Percentiles rank a stretch among this genome's conserved stretches.
phyloP scores from a whole-genome alignment of 2,888 invertebrate species.

The Tholera decimalis region DNA sequence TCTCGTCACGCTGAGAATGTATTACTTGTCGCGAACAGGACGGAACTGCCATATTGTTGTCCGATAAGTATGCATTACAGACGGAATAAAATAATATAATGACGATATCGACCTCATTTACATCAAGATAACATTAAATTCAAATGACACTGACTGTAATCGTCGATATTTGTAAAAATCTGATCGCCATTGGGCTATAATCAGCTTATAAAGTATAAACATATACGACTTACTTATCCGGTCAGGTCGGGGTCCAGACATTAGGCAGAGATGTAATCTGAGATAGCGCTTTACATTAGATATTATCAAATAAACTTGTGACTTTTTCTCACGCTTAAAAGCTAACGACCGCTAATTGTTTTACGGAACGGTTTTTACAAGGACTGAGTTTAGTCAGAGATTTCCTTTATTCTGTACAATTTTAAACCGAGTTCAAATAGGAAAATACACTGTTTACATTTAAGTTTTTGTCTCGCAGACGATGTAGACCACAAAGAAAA shows the following conservation, averaged over 20 bases:
- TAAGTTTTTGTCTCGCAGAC: too few species aligned
- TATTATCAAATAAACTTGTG: conserved; percentile 35
- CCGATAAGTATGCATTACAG: not conserved
- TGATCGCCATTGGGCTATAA: conserved; percentile 14
- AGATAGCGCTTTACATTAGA: conserved; percentile 40
- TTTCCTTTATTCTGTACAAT: conserved; percentile 6
- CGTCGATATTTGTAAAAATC: conserved; percentile 13
- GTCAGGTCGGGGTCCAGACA: conserved; percentile 18
- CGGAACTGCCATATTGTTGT: conserved; percentile 59
- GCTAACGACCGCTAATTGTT: conserved; percentile 64
- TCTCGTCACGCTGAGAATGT: conserved; percentile 68
- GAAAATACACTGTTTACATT: not conserved
- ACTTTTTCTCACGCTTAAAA: conserved; percentile 62
- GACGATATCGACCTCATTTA: conserved; percentile 22
- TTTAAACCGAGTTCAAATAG: not conserved
- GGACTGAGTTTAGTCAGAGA: conserved; percentile 35
- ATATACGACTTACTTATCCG: conserved; percentile 4
- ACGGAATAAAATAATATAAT: conserved; percentile 26
- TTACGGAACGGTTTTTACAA: conserved; percentile 53
- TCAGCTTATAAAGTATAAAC: conserved; percentile 6
- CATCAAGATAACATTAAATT: conserved; percentile 19
- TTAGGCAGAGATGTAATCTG: conserved; percentile 19
- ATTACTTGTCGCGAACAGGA: conserved; percentile 57
- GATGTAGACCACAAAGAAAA: not conserved
- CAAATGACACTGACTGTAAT: conserved; percentile 34